Evolutionary conservation across 92 coral and sea anemone species (phyloP).

Genomic region (Zoanthus gigantus): DNA sequence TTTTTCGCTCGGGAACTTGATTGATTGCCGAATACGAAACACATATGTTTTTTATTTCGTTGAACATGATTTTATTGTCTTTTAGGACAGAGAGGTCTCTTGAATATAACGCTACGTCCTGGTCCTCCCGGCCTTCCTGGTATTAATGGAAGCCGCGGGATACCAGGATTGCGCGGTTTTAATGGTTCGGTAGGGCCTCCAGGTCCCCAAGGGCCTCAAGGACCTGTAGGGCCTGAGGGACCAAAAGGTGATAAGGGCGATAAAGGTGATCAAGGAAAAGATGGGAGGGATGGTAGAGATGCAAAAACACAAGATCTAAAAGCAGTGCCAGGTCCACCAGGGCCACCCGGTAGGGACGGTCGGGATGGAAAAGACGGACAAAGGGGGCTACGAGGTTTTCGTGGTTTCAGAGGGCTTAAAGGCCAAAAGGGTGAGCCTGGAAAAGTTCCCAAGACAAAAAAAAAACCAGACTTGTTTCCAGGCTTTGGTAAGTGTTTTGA

Average conservation of each 20-base stretch:
- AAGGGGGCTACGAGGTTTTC: slow-evolving; percentile 42
- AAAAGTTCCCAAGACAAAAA: slow-evolving; percentile 30
- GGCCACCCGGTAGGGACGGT: slow-evolving; percentile 61
- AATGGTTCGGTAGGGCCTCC: slow-evolving; percentile 59
- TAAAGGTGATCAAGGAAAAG: slow-evolving; percentile 65
- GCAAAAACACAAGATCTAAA: slow-evolving; percentile 42
- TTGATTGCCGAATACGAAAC: too few species aligned
- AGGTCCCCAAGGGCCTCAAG: slow-evolving; percentile 61
- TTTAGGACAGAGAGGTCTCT: slow-evolving; percentile 17
- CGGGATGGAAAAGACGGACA: slow-evolving; percentile 42
- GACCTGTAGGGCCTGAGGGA: slow-evolving; percentile 54
- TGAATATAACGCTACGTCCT: slow-evolving; percentile 10
- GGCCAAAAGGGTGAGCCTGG: slow-evolving; percentile 45
- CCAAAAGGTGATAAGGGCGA: slow-evolving; percentile 69
- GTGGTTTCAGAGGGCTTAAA: slow-evolving; percentile 56
- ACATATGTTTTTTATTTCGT: too few species aligned
- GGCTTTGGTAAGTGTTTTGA: slow-evolving; percentile 64
- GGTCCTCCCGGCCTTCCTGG: slow-evolving; percentile 31
- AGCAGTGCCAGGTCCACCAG: slow-evolving; percentile 66
- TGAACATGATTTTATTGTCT: not conserved
- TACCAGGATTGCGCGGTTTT: slow-evolving; percentile 10
- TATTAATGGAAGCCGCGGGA: slow-evolving; percentile 12
- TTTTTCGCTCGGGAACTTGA: too few species aligned
- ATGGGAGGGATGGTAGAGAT: slow-evolving; percentile 64
- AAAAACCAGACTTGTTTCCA: slow-evolving; percentile 55